Evolutionary conservation across 2,888 invertebrate species (phyloP).

Genomic region (Resseliella maxima): DNA sequence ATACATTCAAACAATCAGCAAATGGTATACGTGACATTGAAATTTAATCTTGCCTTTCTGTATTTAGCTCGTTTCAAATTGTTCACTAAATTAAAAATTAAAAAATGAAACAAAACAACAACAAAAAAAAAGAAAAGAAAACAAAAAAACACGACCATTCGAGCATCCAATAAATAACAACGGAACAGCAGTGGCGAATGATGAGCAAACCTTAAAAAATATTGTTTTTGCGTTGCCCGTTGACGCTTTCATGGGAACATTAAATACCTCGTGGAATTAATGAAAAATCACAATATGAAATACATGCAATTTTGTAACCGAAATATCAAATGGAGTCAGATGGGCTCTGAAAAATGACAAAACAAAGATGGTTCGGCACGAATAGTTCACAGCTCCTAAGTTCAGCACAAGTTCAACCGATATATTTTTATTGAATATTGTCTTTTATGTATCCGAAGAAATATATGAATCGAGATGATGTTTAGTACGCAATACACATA

Average conservation of each 20-base stretch:
- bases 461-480: too few relatives aligned
- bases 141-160: background rate
- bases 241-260: background rate
- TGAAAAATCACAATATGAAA: conserved; percentile 31
- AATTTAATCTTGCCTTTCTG: background rate
- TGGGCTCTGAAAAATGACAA: background rate
- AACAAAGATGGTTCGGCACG: too few relatives aligned
- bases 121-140: too few relatives aligned
- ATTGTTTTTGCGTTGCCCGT: background rate
- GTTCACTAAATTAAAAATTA: conserved; percentile 20
- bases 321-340: background rate
- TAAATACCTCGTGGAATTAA: background rate
- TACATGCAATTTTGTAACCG: conserved; percentile 14
- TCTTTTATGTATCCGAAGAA: too few relatives aligned
- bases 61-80: background rate
- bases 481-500: background rate
- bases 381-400: background rate
- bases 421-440: too few relatives aligned
- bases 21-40: conserved; percentile 26
- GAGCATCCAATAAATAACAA: background rate
- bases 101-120: background rate
- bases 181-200: background rate
- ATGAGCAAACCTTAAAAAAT: conserved; percentile 10
- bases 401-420: background rate
- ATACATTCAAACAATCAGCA: background rate